Conservation (phyloP, 2,113 vertebrate genomes). For the Chaetodon auriga region DNA sequence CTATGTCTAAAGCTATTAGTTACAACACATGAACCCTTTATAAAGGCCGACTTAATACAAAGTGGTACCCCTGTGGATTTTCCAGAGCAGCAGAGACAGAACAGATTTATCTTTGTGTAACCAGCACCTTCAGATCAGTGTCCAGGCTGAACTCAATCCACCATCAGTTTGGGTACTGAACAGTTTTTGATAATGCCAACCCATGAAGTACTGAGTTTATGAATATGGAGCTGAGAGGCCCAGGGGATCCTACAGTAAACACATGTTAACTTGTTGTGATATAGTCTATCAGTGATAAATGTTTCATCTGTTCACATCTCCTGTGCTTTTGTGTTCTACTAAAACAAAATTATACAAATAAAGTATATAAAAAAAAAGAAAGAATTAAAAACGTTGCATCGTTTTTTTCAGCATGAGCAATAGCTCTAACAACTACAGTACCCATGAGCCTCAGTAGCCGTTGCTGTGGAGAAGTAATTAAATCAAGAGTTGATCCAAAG, state of each 20-base stretch:
- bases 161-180: conserved; percentile 24
- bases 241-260: neutral
- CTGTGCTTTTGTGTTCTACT: too few species aligned
- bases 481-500: neutral
- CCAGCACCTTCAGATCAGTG: conserved; percentile 38
- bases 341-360: too few species aligned
- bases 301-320: too few species aligned
- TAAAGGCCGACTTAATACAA: neutral
- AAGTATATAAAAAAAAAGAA: too few species aligned
- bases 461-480: neutral
- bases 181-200: neutral
- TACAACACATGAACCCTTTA: neutral
- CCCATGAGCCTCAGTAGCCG: conserved; percentile 3
- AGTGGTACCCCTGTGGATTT: neutral
- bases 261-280: neutral
- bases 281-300: neutral
- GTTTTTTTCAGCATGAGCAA: neutral
- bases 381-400: neutral
- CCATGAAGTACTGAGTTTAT: neutral
- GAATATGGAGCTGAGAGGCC: neutral
- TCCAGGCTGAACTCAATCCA: conserved; percentile 52
- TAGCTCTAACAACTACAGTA: conserved; percentile 3
- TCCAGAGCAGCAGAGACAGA: neutral
- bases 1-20: neutral
- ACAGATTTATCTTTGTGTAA: conserved; percentile 56